Evolutionary conservation across 2,888 invertebrate species (phyloP).

Genomic region (Dione juno): DNA sequence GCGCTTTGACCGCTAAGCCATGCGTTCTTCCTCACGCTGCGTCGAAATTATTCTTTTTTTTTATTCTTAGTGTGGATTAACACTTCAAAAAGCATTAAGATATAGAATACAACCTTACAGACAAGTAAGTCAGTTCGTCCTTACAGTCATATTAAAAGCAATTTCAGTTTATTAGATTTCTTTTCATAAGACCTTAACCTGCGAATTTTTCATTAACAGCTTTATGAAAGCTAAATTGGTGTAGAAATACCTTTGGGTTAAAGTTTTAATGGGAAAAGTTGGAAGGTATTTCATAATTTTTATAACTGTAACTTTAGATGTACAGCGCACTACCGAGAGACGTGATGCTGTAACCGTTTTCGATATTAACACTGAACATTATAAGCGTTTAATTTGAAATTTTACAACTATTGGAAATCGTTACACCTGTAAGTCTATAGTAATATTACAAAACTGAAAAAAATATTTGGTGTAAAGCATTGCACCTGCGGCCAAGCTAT

Average conservation of each 20-base stretch:
- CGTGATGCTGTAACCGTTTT: slow-evolving; percentile 11
- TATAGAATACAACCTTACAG: background rate
- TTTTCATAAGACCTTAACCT: slow-evolving; percentile 31
- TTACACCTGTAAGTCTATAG: too few species aligned
- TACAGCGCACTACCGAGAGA: background rate
- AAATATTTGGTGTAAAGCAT: too few species aligned
- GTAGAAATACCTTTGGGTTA: slow-evolving; percentile 24
- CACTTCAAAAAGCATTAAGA: background rate
- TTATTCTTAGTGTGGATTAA: too few species aligned
- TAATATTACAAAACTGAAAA: too few species aligned
- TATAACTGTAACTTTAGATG: background rate
- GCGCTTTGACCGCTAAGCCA: too few species aligned
- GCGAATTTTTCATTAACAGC: slow-evolving; percentile 36
- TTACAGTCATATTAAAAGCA: background rate
- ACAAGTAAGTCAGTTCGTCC: background rate
- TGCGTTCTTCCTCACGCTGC: too few species aligned
- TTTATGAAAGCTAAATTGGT: slow-evolving; percentile 17
- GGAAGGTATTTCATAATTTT: slow-evolving; percentile 24
- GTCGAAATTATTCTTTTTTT: too few species aligned
- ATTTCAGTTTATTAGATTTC: slow-evolving; percentile 36
- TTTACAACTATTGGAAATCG: background rate
- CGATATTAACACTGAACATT: background rate
- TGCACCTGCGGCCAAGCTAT: too few species aligned
- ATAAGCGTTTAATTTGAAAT: background rate
- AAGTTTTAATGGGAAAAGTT: slow-evolving; percentile 33